phyloP scores from a whole-genome alignment of 2,888 invertebrate genomes.

The Pteria penguin region DNA sequence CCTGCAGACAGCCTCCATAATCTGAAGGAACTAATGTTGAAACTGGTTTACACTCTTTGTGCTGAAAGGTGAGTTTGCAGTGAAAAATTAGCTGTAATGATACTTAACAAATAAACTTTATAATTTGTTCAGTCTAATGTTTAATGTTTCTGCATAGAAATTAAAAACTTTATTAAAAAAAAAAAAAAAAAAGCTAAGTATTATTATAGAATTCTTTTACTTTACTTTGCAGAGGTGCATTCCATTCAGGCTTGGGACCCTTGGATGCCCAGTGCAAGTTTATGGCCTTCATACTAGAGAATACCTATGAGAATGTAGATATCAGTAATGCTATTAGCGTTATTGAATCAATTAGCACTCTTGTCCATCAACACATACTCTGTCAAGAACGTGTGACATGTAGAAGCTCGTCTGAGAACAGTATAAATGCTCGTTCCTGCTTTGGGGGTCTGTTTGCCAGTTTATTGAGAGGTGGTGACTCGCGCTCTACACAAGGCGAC shows the following conservation, averaged over 20 bases:
- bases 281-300: conserved; percentile 85
- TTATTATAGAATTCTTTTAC: no score
- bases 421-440: conserved; percentile 81
- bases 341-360: conserved; percentile 85
- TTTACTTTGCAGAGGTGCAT: conserved; percentile 80
- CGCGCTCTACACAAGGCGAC: conserved; percentile 68
- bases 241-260: conserved; percentile 81
- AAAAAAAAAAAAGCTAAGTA: no score
- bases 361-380: conserved; percentile 76
- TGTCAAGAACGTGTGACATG: conserved; percentile 75
- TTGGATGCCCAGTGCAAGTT: conserved; percentile 88
- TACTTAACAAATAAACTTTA: no score
- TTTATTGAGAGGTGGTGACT: conserved; percentile 84
- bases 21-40: conserved; percentile 85
- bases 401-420: conserved; percentile 80
- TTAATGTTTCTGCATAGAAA: no score
- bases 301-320: conserved; percentile 86
- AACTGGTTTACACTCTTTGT: conserved; percentile 87
- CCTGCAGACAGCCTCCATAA: conserved; percentile 82
- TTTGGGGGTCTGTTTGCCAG: conserved; percentile 88
- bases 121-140: no score
- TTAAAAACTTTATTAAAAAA: no score
- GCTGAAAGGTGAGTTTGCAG: conserved; percentile 85
- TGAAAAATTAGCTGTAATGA: no score
- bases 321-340: conserved; percentile 87